Conservation (phyloP, 2,113 vertebrate species). For the Phycodurus eques region DNA sequence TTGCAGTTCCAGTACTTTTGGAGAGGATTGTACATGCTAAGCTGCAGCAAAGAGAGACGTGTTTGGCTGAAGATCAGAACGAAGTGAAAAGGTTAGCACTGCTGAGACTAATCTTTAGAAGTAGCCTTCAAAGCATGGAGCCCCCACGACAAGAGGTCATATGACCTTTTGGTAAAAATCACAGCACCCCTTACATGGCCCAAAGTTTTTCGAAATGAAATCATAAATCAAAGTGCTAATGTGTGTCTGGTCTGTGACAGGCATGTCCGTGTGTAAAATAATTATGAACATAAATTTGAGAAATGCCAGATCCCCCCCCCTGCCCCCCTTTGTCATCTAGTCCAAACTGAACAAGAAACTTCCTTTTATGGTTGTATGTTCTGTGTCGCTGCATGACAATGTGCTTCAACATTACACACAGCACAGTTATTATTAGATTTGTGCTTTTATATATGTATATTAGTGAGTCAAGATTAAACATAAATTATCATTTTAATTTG, state of each 20-base stretch:
- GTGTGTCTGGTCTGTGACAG: slow-evolving; percentile 2
- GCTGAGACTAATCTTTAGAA: slow-evolving; percentile 72
- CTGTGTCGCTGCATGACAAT: slow-evolving; percentile 12
- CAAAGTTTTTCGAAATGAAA: slow-evolving; percentile 33
- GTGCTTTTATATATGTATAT: not conserved
- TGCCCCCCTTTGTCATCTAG: slow-evolving; percentile 30
- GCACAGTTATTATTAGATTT: slow-evolving; percentile 1
- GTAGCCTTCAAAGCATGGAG: slow-evolving; percentile 70
- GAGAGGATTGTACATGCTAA: slow-evolving; percentile 20
- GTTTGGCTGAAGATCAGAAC: slow-evolving; percentile 67
- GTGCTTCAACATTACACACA: slow-evolving; percentile 15
- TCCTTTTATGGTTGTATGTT: slow-evolving; percentile 58
- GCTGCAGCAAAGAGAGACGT: slow-evolving; percentile 44
- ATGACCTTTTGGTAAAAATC: slow-evolving; percentile 70
- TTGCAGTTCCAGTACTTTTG: too few species aligned
- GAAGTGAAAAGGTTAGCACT: slow-evolving; percentile 74
- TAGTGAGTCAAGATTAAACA: not conserved
- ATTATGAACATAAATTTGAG: slow-evolving; percentile 41
- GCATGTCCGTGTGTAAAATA: slow-evolving; percentile 13
- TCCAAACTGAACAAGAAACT: slow-evolving; percentile 48
- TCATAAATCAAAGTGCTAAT: slow-evolving; percentile 15
- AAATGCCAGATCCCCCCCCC: slow-evolving; percentile 47
- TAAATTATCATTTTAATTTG: not conserved
- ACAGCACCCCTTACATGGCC: slow-evolving; percentile 37
- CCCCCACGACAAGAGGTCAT: slow-evolving; percentile 62